Percentiles rank a stretch among this genome's conserved stretches.
Evolutionary conservation across 2,797 vertebrate genomes (phyloP).

Genomic region (Neosalanx taihuensis): DNA sequence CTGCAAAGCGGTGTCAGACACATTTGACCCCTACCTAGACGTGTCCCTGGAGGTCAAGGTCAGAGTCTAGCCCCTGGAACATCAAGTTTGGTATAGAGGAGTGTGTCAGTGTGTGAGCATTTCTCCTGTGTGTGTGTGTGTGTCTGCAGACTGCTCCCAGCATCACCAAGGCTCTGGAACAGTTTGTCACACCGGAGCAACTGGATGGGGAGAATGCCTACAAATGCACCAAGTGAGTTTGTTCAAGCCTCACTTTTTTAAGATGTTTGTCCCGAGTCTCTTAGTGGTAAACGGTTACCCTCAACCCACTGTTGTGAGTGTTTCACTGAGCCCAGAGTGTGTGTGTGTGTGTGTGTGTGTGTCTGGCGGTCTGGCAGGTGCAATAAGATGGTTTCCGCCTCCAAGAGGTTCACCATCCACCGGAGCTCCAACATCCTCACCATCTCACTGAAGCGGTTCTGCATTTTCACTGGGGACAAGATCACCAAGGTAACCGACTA

Average conservation of each 20-base stretch:
- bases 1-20: slow-evolving; percentile 96
- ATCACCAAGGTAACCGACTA: slow-evolving; percentile 85
- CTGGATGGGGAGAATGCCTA: slow-evolving; percentile 95
- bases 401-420: slow-evolving; percentile 94
- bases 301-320: too few relatives aligned
- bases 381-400: slow-evolving; percentile 95
- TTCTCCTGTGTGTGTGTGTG: neutral
- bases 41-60: slow-evolving; percentile 97
- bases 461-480: slow-evolving; percentile 93
- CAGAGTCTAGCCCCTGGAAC: slow-evolving; percentile 8
- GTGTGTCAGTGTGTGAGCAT: neutral
- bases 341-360: neutral
- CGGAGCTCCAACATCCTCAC: slow-evolving; percentile 92
- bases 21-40: slow-evolving; percentile 90
- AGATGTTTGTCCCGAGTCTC: neutral
- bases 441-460: slow-evolving; percentile 92
- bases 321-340: too few relatives aligned
- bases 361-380: slow-evolving; percentile 72
- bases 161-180: slow-evolving; percentile 89
- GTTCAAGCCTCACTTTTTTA: neutral
- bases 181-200: slow-evolving; percentile 95
- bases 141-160: slow-evolving; percentile 79
- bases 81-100: neutral
- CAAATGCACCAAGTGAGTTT: slow-evolving; percentile 91
- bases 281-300: too few relatives aligned